Evolutionary conservation across 1,140 invertebrate species (phyloP).

Genomic region (Harpegnathos saltator): DNA sequence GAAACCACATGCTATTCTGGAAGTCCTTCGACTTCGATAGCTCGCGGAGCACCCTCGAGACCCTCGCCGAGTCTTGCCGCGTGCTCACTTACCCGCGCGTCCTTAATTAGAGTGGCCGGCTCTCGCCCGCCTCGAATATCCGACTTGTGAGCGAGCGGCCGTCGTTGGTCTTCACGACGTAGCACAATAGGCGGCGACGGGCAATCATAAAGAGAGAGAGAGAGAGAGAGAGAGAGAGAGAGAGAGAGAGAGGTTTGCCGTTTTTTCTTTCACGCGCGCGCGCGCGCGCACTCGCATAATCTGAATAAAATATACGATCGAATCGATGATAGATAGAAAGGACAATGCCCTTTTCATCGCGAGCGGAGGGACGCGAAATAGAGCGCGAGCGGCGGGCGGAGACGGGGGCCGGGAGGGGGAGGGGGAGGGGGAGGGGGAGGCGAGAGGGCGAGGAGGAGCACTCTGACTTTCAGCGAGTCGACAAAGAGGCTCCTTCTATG

Average conservation of each 20-base stretch:
- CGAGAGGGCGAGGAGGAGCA: conserved; percentile 60
- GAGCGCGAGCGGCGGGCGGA: conserved; percentile 55
- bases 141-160: conserved; percentile 61
- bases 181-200: conserved; percentile 80
- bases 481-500: conserved; percentile 86
- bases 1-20: conserved; percentile 28
- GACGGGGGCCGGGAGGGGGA: conserved; percentile 53
- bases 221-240: conserved; percentile 58
- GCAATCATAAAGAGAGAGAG: conserved; percentile 81
- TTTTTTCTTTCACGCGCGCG: conserved; percentile 48
- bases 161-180: conserved; percentile 57
- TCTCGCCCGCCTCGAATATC: conserved; percentile 19
- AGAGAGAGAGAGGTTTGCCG: conserved; percentile 75
- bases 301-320: conserved; percentile 86
- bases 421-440: conserved; percentile 25
- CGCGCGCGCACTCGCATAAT: conserved; percentile 78
- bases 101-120: conserved; percentile 62
- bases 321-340: conserved; percentile 85
- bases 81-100: conserved; percentile 53
- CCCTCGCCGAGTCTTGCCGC: conserved; percentile 41
- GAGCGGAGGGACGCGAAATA: conserved; percentile 70
- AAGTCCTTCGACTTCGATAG: conserved; percentile 63
- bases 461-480: conserved; percentile 76
- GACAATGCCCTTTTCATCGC: conserved; percentile 85
- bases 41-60: conserved; percentile 47